A percentile compares a stretch with the other conserved stretches of the same genome.
Evolutionary conservation across 2,888 invertebrate genomes (phyloP).

Genomic region (Phymatocera aterrima): DNA sequence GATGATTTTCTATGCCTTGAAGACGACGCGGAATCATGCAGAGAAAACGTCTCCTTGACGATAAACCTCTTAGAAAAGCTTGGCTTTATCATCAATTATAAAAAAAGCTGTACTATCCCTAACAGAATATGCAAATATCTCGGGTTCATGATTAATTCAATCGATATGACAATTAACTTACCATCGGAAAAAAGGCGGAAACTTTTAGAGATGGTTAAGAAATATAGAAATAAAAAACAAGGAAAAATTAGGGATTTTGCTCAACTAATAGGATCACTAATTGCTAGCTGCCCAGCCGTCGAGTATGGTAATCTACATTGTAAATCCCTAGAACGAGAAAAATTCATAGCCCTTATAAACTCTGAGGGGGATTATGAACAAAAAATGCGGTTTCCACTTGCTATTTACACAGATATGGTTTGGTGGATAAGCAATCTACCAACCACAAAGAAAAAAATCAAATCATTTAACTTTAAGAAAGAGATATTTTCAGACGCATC

Average conservation of each 20-base stretch:
- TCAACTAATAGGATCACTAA: conserved; percentile 48
- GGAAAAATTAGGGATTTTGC: conserved; percentile 51
- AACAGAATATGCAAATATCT: conserved; percentile 38
- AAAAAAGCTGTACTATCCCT: conserved; percentile 23
- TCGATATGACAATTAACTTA: conserved; percentile 37
- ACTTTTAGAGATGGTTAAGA: conserved; percentile 8
- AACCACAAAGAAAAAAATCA: conserved; percentile 43
- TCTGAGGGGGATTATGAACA: conserved; percentile 41
- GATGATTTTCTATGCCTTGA: neutral
- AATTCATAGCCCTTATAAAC: conserved; percentile 40
- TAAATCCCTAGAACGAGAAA: conserved; percentile 46
- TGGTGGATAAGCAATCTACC: conserved; percentile 31
- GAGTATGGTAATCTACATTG: conserved; percentile 47
- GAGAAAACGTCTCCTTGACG: neutral
- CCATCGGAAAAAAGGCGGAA: conserved; percentile 46
- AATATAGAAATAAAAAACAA: neutral
- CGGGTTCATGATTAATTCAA: conserved; percentile 41
- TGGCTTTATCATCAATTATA: conserved; percentile 44
- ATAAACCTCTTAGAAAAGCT: conserved; percentile 1
- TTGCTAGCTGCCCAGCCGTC: conserved; percentile 47
- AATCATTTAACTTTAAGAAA: neutral
- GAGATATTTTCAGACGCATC: conserved; percentile 34
- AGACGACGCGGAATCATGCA: neutral
- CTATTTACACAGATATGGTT: neutral
- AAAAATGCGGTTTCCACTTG: conserved; percentile 5